These are phyloP conservation scores for Antheraea pernyi DNA, from an alignment of 1,140 invertebrate genomes.

Conservation along the genomic window DNA sequence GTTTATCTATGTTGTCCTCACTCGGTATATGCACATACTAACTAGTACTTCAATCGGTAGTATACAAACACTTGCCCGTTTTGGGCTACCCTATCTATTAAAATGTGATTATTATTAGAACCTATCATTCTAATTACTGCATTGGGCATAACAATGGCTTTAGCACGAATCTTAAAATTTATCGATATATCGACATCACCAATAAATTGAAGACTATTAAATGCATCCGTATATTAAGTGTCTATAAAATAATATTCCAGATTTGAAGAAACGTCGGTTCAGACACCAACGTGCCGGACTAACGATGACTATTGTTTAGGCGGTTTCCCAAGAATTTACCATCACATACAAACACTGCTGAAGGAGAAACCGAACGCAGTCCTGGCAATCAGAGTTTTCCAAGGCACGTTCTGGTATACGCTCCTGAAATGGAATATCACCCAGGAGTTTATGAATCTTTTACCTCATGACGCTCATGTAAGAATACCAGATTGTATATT, in stretches of 20 bases:
- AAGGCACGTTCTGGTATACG: slow-evolving; percentile 89
- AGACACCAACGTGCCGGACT: slow-evolving; percentile 48
- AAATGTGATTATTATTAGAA: too few species aligned
- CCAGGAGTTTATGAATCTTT: slow-evolving; percentile 84
- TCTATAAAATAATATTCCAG: slow-evolving; percentile 26
- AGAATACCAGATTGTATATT: slow-evolving; percentile 21
- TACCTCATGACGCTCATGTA: slow-evolving; percentile 87
- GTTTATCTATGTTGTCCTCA: too few species aligned
- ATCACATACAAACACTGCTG: slow-evolving; percentile 73
- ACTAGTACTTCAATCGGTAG: too few species aligned
- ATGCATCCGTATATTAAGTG: too few species aligned
- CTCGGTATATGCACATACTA: too few species aligned
- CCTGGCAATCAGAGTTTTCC: slow-evolving; percentile 86
- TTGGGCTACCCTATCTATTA: too few species aligned
- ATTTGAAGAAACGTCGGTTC: slow-evolving; percentile 63
- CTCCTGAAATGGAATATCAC: slow-evolving; percentile 84
- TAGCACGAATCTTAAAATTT: too few species aligned
- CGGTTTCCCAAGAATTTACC: slow-evolving; percentile 83
- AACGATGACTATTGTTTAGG: slow-evolving; percentile 79
- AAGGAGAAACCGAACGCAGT: slow-evolving; percentile 80
- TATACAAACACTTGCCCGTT: too few species aligned
- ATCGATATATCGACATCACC: too few species aligned
- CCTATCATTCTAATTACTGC: too few species aligned
- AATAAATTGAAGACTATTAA: too few species aligned
- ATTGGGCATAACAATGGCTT: too few species aligned